A percentile compares a stretch with the other conserved stretches of the same genome.
These are phyloP conservation scores for Cistogaster globosa DNA, from an alignment of 2,888 invertebrate species.

Conservation along the genomic window DNA sequence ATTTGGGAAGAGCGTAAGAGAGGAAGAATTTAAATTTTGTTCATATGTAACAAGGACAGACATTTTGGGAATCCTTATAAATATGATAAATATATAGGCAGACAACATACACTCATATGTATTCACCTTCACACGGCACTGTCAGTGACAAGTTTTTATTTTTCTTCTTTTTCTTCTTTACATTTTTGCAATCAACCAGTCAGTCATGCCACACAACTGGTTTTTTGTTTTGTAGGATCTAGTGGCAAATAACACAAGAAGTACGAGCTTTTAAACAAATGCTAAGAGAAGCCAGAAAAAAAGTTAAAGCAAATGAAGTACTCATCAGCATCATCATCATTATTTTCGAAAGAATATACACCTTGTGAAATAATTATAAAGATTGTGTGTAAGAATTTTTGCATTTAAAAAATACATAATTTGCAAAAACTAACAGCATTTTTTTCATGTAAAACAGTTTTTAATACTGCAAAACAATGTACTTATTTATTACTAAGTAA, in stretches of 20 bases:
- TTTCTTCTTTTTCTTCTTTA: neutral
- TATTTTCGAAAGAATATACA: constrained; percentile 31
- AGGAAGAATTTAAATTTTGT: constrained; percentile 17
- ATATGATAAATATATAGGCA: constrained; percentile 48
- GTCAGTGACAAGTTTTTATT: constrained; percentile 63
- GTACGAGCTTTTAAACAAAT: constrained; percentile 34
- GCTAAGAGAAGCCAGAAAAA: constrained; percentile 47
- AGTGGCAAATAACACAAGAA: constrained; percentile 60
- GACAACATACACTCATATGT: constrained; percentile 36
- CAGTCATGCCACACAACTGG: constrained; percentile 68
- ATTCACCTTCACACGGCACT: constrained; percentile 60
- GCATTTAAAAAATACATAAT: too few species aligned
- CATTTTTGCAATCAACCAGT: constrained; percentile 63
- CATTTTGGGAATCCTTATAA: constrained; percentile 69
- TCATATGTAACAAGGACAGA: constrained; percentile 47
- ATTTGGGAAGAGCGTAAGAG: constrained; percentile 35
- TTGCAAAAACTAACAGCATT: too few species aligned
- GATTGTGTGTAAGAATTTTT: neutral
- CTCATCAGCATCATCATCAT: constrained; percentile 40
- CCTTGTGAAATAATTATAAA: constrained; percentile 28
- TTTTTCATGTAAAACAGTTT: too few species aligned
- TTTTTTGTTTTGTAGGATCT: constrained; percentile 57
- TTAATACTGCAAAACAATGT: too few species aligned
- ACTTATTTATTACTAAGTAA: too few species aligned
- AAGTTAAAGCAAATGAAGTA: constrained; percentile 67